Percentiles rank a stretch among this genome's conserved stretches.
Conservation (phyloP, 53 echinoderm and acorn worm genomes). For the Paelopatides confundens region DNA sequence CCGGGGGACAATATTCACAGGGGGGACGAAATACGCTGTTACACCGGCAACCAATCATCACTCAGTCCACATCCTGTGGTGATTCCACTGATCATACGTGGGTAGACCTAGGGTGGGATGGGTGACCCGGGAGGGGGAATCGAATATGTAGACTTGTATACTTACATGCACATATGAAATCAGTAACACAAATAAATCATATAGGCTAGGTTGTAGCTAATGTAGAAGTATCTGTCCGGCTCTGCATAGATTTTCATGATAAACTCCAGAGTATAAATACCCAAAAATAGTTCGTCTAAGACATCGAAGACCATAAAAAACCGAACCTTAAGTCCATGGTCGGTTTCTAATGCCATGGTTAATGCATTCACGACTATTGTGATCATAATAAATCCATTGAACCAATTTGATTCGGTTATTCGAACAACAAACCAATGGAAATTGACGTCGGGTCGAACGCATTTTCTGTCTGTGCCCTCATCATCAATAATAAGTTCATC, state of each 20-base stretch:
- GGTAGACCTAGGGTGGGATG: no score
- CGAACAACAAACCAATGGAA: conserved; percentile 77
- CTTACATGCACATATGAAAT: conserved; percentile 89
- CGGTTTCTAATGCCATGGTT: conserved; percentile 92
- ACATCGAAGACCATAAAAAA: conserved; percentile 60
- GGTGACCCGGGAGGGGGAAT: background rate
- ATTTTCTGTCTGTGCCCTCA: conserved; percentile 70
- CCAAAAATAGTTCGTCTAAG: conserved; percentile 86
- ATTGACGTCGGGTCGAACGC: conserved; percentile 77
- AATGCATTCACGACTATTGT: conserved; percentile 91
- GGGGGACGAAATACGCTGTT: no score
- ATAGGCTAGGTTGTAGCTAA: conserved; percentile 94
- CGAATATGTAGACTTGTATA: background rate
- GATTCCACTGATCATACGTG: no score
- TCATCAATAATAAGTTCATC: conserved; percentile 87
- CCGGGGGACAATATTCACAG: no score
- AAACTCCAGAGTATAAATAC: conserved; percentile 93
- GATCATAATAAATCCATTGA: conserved; percentile 92
- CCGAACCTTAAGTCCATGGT: conserved; percentile 64
- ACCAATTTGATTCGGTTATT: conserved; percentile 81
- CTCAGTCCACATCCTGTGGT: no score
- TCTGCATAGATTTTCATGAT: conserved; percentile 98
- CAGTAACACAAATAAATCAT: conserved; percentile 84
- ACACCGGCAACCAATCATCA: no score
- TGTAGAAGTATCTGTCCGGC: conserved; percentile 91